Evolutionary conservation across 2,888 invertebrate species (phyloP).

Genomic region (Macaria liturata): DNA sequence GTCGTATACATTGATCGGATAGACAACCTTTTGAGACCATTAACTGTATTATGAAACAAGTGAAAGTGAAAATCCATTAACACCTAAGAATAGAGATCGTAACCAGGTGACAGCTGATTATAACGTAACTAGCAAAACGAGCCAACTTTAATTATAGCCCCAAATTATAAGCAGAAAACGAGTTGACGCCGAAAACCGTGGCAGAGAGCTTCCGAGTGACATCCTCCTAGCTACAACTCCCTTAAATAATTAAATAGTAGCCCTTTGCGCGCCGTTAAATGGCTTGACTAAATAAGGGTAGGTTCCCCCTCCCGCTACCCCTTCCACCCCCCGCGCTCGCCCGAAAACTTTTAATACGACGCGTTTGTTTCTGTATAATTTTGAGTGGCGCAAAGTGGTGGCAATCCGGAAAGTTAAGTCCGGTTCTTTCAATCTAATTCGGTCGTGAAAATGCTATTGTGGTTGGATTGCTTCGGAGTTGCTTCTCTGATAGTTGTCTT

Average conservation of each 20-base stretch:
- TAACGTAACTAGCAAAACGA: conserved; percentile 4
- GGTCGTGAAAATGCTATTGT: neutral
- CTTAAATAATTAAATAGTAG: conserved; percentile 69
- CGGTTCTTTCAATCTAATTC: conserved; percentile 7
- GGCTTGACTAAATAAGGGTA: conserved; percentile 78
- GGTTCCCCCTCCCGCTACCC: conserved; percentile 36
- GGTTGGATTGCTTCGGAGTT: no score
- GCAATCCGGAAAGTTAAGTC: conserved; percentile 23
- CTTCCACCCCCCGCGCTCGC: conserved; percentile 38
- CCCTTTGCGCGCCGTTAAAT: conserved; percentile 77
- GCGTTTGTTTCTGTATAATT: conserved; percentile 63
- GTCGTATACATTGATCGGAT: no score
- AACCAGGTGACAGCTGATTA: neutral
- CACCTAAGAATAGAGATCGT: no score
- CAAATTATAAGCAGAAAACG: conserved; percentile 26
- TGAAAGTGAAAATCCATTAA: no score
- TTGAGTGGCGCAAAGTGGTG: conserved; percentile 39
- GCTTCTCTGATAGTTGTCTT: no score
- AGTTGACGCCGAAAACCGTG: conserved; percentile 20
- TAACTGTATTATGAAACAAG: no score
- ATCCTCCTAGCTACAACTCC: conserved; percentile 43
- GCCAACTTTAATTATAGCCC: conserved; percentile 25
- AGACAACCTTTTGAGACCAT: no score
- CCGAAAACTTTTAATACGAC: conserved; percentile 65
- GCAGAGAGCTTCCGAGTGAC: conserved; percentile 44